Evolutionary conservation across 2,113 vertebrate species (phyloP), one percentile per base, ranked within the genome.

Genomic region (Rhineura floridana): DNA sequence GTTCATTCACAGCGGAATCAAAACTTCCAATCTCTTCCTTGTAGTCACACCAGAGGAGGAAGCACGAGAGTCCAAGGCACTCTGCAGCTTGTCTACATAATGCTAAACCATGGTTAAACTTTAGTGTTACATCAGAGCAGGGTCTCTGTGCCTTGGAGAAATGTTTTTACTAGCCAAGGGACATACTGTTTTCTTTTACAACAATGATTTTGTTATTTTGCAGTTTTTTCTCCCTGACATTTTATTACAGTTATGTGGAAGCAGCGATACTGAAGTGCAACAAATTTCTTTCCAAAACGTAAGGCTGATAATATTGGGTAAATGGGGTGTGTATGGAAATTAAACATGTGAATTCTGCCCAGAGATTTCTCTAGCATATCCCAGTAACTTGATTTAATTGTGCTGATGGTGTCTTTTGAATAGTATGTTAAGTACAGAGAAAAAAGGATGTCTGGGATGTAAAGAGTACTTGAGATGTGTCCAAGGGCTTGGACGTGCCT

Each of bases 181-280:
- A n/a, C 39, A 39, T 23, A 19, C 30, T 25, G 19, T 55, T 86
- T 76, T 7, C n/a, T 88, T 42, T 19, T 46, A 67, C 1, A 28
- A 0, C 0, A n/a, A 69, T 62, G 30, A 87, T 1, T n/a, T 70
- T 2, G 1, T 80, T 59, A 5, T 59, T 67, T 88, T 82, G 87
- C 81, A 81, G 39, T 42, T 23, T 42, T 91, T 95, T 96, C 95
- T 97, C 97, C 96, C 98, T 98, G 95, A 98, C 84, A 89, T 67
- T 86, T 87, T 67, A 50, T 76, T 90, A 30, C 90, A 99, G 99
- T 94, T 99, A 99, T 0, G 99, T 99, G 67, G 99, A 99, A 94
- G 98, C 98, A 7, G 98, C 99, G 79, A 99, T 99, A 92, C 96
- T 99, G 89, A 99, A 99, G 94, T 99, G 99, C 93, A 99, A 98